These are phyloP conservation scores for Daktulosphaira vitifoliae DNA, from an alignment of 1,140 invertebrate genomes.

Conservation along the genomic window DNA sequence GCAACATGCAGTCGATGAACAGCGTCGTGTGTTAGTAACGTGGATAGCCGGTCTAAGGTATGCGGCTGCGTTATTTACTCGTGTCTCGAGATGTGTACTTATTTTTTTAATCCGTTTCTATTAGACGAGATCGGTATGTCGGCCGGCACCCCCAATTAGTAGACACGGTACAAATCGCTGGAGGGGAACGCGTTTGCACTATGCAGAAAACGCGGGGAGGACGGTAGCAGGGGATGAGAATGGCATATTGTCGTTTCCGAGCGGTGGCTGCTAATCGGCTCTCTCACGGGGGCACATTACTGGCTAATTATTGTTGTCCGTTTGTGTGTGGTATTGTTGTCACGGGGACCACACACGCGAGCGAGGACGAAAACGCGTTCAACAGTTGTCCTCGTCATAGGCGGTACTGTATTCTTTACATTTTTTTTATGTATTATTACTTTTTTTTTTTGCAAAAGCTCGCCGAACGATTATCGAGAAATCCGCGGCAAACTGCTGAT, in stretches of 20 bases:
- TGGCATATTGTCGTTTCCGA: too few species aligned
- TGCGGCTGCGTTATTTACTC: too few species aligned
- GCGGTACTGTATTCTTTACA: background rate
- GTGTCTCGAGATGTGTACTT: too few species aligned
- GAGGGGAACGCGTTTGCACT: too few species aligned
- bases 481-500: slow-evolving; percentile 19
- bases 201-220: too few species aligned
- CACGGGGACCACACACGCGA: slow-evolving; percentile 30
- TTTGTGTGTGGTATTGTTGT: slow-evolving; percentile 30
- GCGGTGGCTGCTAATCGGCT: background rate
- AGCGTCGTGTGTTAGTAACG: too few species aligned
- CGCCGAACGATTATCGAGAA: slow-evolving; percentile 22
- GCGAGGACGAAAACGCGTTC: slow-evolving; percentile 1
- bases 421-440: background rate
- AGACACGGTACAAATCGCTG: too few species aligned
- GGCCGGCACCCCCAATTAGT: too few species aligned
- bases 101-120: too few species aligned
- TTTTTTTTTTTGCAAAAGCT: slow-evolving; percentile 23
- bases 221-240: background rate
- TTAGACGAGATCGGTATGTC: too few species aligned
- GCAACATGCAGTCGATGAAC: too few species aligned
- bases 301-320: slow-evolving; percentile 28
- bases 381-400: background rate
- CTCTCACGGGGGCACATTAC: slow-evolving; percentile 6
- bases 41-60: too few species aligned